phyloP scores from a whole-genome alignment of 30 jellyfish, hydroid and myxozoan species.

The Hydractinia echinata region DNA sequence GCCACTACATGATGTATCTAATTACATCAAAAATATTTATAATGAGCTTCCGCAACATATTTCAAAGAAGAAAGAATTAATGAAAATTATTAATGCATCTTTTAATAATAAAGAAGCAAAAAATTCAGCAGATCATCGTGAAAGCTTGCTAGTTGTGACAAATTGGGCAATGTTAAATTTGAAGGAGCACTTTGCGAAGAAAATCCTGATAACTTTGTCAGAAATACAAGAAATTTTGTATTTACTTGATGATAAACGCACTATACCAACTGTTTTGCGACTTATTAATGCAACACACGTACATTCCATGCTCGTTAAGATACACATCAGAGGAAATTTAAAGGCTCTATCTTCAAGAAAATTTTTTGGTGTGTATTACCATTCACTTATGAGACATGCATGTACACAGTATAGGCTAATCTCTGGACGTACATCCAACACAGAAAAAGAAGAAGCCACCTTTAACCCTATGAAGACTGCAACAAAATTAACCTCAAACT shows the following conservation, averaged over 20 bases:
- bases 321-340: too few species aligned
- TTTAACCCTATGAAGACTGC: too few species aligned
- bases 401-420: too few species aligned
- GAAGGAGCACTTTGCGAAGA: neutral
- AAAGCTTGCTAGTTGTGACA: neutral
- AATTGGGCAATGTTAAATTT: neutral
- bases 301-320: too few species aligned
- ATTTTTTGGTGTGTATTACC: too few species aligned
- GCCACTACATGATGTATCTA: conserved; percentile 20
- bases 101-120: conserved; percentile 8
- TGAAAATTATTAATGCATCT: neutral
- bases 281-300: too few species aligned
- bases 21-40: neutral
- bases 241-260: neutral
- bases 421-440: too few species aligned
- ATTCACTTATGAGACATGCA: too few species aligned
- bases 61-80: neutral
- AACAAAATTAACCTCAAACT: too few species aligned
- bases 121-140: conserved; percentile 4
- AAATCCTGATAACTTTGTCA: neutral
- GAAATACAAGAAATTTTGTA: conserved; percentile 22
- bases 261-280: neutral
- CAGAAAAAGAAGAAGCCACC: too few species aligned
- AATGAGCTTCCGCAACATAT: neutral
- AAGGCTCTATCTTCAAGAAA: too few species aligned